phyloP scores from a whole-genome alignment of 2,113 vertebrate species.

The Mola mola region DNA sequence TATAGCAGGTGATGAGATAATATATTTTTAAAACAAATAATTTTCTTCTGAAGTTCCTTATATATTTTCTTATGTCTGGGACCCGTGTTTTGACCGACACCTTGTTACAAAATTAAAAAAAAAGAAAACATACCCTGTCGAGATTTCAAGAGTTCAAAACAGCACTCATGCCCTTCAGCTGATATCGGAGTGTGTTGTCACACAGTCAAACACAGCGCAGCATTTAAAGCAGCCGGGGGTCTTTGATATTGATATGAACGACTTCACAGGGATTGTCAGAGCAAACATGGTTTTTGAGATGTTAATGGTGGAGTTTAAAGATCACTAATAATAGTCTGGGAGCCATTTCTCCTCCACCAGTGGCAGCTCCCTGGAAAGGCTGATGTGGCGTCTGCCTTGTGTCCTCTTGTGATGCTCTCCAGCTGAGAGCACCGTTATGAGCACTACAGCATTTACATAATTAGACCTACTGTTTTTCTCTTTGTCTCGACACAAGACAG shows the following conservation, averaged over 20 bases:
- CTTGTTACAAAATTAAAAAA: too few species aligned
- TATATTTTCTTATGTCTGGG: too few species aligned
- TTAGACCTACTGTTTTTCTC: background rate
- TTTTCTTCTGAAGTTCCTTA: conserved; percentile 8
- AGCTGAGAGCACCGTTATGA: too few species aligned
- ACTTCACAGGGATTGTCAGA: conserved; percentile 49
- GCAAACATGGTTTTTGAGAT: conserved; percentile 62
- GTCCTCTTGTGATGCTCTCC: background rate
- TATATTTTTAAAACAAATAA: conserved; percentile 1
- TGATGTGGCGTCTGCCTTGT: conserved; percentile 20
- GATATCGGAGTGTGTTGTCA: conserved; percentile 18
- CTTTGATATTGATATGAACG: conserved; percentile 52
- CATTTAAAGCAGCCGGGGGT: conserved; percentile 18
- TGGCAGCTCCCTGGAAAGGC: conserved; percentile 9
- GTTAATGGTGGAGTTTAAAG: conserved; percentile 53
- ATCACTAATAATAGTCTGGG: conserved; percentile 8
- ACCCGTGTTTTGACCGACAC: too few species aligned
- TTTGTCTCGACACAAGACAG: too few species aligned
- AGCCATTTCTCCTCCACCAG: conserved; percentile 28
- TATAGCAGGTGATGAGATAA: too few species aligned
- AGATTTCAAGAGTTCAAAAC: conserved; percentile 25
- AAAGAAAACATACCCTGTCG: too few species aligned
- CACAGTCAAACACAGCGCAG: conserved; percentile 19
- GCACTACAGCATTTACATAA: background rate
- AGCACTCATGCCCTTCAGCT: background rate